phyloP scores from a whole-genome alignment of 2,888 invertebrate genomes.

The Metallyticus violacea region DNA sequence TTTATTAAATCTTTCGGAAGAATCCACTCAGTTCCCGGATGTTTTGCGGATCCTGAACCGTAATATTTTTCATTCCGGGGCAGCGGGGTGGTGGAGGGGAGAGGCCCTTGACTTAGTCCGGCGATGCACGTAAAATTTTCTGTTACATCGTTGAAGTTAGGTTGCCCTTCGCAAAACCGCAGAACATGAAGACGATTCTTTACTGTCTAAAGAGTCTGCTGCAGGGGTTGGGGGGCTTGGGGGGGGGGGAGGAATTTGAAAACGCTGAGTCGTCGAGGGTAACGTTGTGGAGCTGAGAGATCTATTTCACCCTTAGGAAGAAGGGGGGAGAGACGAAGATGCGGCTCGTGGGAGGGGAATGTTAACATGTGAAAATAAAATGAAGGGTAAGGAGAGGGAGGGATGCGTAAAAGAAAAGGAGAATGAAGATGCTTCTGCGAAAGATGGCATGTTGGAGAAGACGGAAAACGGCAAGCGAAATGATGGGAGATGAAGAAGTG shows the following conservation, averaged over 20 bases:
- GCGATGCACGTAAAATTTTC: not conserved
- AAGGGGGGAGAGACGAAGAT: not conserved
- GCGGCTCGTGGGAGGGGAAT: not conserved
- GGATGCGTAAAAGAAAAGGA: not conserved
- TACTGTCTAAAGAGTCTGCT: conserved; percentile 8
- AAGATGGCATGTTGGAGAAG: not conserved
- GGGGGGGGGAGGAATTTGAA: conserved; percentile 1
- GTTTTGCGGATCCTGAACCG: not conserved
- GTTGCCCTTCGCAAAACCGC: not conserved
- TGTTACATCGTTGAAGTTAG: not conserved
- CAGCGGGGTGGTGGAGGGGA: not conserved
- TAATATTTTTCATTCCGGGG: not conserved
- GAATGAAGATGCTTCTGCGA: not conserved
- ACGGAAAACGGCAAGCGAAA: not conserved
- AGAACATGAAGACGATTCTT: conserved; percentile 7
- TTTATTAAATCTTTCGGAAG: not conserved
- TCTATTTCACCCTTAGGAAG: conserved; percentile 14
- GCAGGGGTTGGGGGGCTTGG: not conserved
- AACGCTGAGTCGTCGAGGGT: conserved; percentile 10
- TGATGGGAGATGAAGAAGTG: not conserved
- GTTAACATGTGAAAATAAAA: conserved; percentile 13
- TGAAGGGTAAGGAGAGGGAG: too few relatives aligned
- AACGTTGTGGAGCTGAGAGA: conserved; percentile 5
- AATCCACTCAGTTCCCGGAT: not conserved
- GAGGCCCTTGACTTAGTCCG: not conserved